Percentiles rank a stretch among this genome's conserved stretches.
These are phyloP conservation scores for Saccostrea glomerata DNA, from an alignment of 1,140 invertebrate genomes.

Conservation along the genomic window DNA sequence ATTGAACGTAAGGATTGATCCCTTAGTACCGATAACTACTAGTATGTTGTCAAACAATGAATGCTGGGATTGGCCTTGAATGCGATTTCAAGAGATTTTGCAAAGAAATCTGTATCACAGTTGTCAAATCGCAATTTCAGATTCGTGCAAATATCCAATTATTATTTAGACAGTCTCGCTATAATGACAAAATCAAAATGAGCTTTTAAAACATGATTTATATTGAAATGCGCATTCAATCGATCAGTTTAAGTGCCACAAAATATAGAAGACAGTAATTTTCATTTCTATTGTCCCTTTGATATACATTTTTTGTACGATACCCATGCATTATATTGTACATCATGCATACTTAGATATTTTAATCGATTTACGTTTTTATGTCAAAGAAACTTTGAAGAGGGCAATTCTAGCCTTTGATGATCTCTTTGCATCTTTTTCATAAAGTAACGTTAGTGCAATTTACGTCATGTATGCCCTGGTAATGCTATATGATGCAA, in stretches of 20 bases:
- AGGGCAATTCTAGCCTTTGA: too few species aligned
- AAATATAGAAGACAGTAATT: background rate
- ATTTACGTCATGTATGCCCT: background rate
- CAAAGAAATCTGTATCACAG: background rate
- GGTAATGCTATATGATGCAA: background rate
- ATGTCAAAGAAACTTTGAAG: too few species aligned
- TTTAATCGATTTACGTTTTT: too few species aligned
- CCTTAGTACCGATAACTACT: background rate
- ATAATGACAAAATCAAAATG: background rate
- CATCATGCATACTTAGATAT: too few species aligned
- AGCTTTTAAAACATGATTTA: background rate
- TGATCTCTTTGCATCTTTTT: too few species aligned
- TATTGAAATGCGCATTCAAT: background rate
- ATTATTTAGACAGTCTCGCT: background rate
- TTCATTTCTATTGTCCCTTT: background rate
- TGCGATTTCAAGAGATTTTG: background rate
- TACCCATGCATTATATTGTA: background rate
- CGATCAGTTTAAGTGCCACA: background rate
- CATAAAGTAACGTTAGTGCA: too few species aligned
- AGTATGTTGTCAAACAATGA: background rate
- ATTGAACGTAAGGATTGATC: background rate
- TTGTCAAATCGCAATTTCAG: background rate
- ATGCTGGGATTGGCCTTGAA: background rate
- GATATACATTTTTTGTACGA: background rate
- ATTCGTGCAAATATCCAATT: conserved; percentile 29